phyloP scores from a whole-genome alignment of 2,888 invertebrate genomes.

The Megalurothrips usitatus region DNA sequence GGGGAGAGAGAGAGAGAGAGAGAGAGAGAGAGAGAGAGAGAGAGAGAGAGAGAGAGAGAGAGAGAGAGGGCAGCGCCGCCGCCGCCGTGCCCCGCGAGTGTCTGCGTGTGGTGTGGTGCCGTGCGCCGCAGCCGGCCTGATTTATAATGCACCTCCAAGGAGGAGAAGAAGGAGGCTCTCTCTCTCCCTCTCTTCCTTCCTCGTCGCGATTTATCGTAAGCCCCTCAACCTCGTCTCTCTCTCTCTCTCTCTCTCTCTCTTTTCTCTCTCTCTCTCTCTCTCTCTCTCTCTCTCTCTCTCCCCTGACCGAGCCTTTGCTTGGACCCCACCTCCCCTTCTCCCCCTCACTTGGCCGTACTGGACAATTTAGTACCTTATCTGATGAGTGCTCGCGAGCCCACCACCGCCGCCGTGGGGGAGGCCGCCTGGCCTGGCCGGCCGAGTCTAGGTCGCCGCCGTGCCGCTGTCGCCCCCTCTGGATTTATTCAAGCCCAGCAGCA shows the following conservation, averaged over 20 bases:
- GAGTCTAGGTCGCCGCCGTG: neutral
- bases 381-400: neutral
- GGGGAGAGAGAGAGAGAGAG: neutral
- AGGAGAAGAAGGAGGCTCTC: neutral
- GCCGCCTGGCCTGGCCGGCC: neutral
- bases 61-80: neutral
- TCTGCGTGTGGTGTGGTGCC: too few species aligned
- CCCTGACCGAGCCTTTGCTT: too few species aligned
- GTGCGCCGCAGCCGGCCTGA: neutral
- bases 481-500: too few species aligned
- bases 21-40: conserved; percentile 27
- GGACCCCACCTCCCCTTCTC: neutral
- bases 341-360: neutral
- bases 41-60: conserved; percentile 32
- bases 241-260: too few species aligned
- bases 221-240: neutral
- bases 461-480: too few species aligned
- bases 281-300: conserved; percentile 31
- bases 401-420: neutral
- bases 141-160: conserved; percentile 3
- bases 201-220: conserved; percentile 24
- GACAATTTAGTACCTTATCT: conserved; percentile 24
- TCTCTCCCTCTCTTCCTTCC: too few species aligned
- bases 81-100: neutral
- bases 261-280: conserved; percentile 25